Evolutionary conservation across 2,888 invertebrate species (phyloP), one percentile per base, ranked within the genome.

Genomic region (Chorisops tibialis): DNA sequence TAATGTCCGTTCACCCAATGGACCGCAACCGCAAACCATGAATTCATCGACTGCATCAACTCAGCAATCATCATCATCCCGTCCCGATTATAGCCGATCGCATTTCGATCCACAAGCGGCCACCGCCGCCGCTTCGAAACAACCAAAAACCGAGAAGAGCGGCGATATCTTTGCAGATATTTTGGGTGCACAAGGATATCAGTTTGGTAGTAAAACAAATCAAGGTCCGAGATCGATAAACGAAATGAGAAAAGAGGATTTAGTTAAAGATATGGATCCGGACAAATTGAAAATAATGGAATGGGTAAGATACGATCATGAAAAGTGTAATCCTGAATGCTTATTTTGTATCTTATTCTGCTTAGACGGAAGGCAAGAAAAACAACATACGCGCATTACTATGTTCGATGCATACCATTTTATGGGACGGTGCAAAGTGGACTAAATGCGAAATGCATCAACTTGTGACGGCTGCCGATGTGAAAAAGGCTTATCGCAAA

Each of bases 361-460:
- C 66, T 69, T 73, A 95, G 93, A 90, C 88, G 62, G 92, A 96
- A 73, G 98, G 98, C 7, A 99, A 98, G 79, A 95, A 95, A 73
- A 88, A 90, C 61, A 99, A 99, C 77, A 93, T 99, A 68, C 85
- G 99, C 62, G 97, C 98, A 0, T 79, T 99, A 21, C 79, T 99
- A 22, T 96, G 97, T 73, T 94, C 97, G 0, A 83, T 99, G 74
- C 94, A 97, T 75, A 89, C 89, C 1, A 90, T 98, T 50, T 81
- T 96, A 59, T 98, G 97, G 97, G 88, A 86, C 49, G 96, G 91
- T 52, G 91, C 90, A 24, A 89, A 93, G 70, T 99, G 98, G 98
- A 84, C 87, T 66, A 89, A 91, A 69, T 89, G 91, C 71, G 93
- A 95, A 73, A 98, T 99, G 96, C 88, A 94, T 72, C 93, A 96